These are phyloP conservation scores for Mustela erminea DNA, from an alignment of 2,797 vertebrate genomes.

Conservation along the genomic window DNA sequence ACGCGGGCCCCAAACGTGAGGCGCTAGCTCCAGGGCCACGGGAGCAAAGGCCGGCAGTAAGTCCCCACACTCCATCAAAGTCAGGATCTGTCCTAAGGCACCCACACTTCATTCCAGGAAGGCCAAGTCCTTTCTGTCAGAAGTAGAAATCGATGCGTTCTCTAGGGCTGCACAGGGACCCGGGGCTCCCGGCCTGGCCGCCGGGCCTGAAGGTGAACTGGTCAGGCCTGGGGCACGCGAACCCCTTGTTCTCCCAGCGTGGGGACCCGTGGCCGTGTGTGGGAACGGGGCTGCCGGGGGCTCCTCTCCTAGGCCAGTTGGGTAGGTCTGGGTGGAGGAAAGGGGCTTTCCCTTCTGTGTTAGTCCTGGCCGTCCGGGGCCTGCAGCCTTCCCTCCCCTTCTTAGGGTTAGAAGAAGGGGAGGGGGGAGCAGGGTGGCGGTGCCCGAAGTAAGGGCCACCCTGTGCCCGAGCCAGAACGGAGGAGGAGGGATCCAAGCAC, in stretches of 20 bases:
- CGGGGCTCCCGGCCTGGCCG: not conserved
- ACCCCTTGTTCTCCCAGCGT: not conserved
- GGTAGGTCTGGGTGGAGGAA: not conserved
- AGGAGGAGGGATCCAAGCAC: not conserved
- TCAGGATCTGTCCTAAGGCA: not conserved
- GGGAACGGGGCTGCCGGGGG: fast-evolving
- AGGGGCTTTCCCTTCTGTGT: not conserved
- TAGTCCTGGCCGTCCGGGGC: no score
- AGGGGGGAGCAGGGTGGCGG: no score
- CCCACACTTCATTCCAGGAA: no score
- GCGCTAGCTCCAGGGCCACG: not conserved
- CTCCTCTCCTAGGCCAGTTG: fast-evolving
- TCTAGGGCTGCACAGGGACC: not conserved
- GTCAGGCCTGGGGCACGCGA: not conserved
- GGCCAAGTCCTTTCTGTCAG: not conserved
- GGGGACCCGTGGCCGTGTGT: fast-evolving
- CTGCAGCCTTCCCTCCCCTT: not conserved
- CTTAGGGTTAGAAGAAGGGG: no score
- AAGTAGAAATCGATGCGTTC: not conserved
- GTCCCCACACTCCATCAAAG: fast-evolving
- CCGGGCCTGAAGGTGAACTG: not conserved
- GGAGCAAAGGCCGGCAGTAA: fast-evolving
- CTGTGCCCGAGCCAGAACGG: not conserved
- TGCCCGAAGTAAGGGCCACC: fast-evolving
- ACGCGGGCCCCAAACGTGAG: fast-evolving